Conservation (phyloP, 2,888 invertebrate genomes). For the Cataglyphis albicans region DNA sequence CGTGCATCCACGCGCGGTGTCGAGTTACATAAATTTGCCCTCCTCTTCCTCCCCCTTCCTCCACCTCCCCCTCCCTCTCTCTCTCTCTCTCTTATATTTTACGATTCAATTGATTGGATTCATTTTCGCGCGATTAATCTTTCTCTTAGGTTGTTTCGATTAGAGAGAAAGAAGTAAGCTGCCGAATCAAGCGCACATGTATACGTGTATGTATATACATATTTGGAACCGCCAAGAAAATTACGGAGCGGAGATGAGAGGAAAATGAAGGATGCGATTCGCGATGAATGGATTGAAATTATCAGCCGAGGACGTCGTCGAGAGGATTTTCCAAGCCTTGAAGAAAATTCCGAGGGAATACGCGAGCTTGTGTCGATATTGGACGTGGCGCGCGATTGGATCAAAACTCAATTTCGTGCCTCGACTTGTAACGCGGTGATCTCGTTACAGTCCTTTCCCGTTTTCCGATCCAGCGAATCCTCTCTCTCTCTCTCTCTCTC, state of each 20-base stretch:
- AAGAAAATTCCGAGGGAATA: slow-evolving; percentile 24
- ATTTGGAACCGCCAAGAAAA: neutral
- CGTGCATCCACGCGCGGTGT: neutral
- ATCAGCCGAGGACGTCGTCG: neutral
- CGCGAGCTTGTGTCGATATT: slow-evolving; percentile 1
- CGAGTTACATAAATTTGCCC: neutral
- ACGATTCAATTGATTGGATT: neutral
- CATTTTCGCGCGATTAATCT: neutral
- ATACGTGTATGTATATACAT: neutral
- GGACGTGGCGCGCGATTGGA: slow-evolving; percentile 59
- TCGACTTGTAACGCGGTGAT: slow-evolving; percentile 57
- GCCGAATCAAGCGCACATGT: neutral
- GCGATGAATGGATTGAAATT: slow-evolving; percentile 24
- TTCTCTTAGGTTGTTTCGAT: neutral
- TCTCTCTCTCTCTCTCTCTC: slow-evolving; percentile 6
- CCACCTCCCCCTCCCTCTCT: no score
- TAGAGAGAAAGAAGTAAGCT: neutral
- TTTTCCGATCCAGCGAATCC: slow-evolving; percentile 15
- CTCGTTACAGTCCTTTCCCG: slow-evolving; percentile 55
- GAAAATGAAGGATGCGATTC: neutral
- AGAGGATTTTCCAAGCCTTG: neutral
- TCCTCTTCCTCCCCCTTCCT: no score
- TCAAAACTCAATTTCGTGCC: slow-evolving; percentile 64
- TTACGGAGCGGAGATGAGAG: neutral
- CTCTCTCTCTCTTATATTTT: neutral